Evolutionary conservation across 1,140 invertebrate species (phyloP).

Genomic region (Aricia agestis): DNA sequence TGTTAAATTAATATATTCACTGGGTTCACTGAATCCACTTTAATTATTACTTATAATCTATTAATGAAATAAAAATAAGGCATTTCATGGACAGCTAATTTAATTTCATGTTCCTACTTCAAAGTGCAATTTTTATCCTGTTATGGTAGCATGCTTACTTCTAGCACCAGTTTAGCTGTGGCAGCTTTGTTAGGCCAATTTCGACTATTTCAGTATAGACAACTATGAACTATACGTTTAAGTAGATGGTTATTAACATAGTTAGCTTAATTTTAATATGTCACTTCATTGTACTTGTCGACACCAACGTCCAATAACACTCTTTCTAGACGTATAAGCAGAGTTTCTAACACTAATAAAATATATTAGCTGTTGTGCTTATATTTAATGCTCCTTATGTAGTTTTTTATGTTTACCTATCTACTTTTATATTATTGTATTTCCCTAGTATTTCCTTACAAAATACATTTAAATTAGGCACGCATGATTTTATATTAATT

Average conservation of each 20-base stretch:
- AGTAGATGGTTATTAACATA: background rate
- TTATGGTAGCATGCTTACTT: background rate
- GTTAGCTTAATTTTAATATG: conserved; percentile 4
- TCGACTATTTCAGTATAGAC: background rate
- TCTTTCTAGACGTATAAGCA: background rate
- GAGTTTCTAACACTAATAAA: background rate
- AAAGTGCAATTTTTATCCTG: no score
- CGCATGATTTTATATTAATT: conserved; percentile 63
- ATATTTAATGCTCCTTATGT: conserved; percentile 15
- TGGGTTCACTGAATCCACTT: conserved; percentile 32
- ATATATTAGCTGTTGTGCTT: background rate
- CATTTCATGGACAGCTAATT: conserved; percentile 37
- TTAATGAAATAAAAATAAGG: conserved; percentile 37
- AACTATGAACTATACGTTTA: background rate
- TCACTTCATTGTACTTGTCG: conserved; percentile 30
- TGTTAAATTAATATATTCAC: conserved; percentile 47
- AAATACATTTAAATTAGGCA: conserved; percentile 53
- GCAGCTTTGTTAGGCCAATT: background rate
- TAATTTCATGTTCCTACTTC: conserved; percentile 21
- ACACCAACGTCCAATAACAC: conserved; percentile 16
- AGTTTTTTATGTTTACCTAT: conserved; percentile 16
- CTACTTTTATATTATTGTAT: background rate
- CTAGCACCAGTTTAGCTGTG: background rate
- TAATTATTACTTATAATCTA: conserved; percentile 20
- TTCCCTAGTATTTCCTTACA: conserved; percentile 18